A percentile compares a stretch with the other conserved stretches of the same genome.
Conservation (phyloP, 2,797 vertebrate species). For the Catostomus latipinnis region DNA sequence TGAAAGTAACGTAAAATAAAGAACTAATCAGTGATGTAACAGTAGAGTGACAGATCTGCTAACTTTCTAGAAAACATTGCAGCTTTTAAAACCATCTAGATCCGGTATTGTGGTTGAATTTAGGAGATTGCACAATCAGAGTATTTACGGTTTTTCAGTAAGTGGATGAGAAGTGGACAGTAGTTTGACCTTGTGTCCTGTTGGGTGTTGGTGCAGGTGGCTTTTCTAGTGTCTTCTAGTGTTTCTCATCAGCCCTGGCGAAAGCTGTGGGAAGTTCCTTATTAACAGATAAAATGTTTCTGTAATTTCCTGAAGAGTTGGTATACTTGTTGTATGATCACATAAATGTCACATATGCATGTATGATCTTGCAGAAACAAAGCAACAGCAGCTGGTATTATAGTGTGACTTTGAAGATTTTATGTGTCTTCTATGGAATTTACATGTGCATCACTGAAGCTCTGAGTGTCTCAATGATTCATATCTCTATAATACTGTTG, state of each 20-base stretch:
- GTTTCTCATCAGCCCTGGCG: slow-evolving; percentile 33
- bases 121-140: slow-evolving; percentile 44
- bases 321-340: slow-evolving; percentile 3
- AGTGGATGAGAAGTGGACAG: slow-evolving; percentile 55
- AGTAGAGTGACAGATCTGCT: slow-evolving; percentile 6
- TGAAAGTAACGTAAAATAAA: slow-evolving; percentile 25
- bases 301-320: slow-evolving; percentile 46
- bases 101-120: slow-evolving; percentile 7
- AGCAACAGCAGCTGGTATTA: background rate
- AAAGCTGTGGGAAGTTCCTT: slow-evolving; percentile 43
- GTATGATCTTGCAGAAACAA: background rate
- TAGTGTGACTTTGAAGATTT: background rate
- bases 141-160: slow-evolving; percentile 54
- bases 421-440: background rate
- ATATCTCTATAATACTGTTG: background rate
- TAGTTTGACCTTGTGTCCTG: slow-evolving; percentile 33
- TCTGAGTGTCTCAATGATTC: background rate
- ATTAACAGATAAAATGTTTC: slow-evolving; percentile 26
- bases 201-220: slow-evolving; percentile 14
- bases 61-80: slow-evolving; percentile 30
- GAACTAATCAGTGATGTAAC: slow-evolving; percentile 42
- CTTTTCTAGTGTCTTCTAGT: slow-evolving; percentile 7
- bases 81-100: background rate
- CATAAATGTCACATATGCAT: background rate
- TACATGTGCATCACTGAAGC: slow-evolving; percentile 9